These are phyloP conservation scores for Upupa epops DNA, from an alignment of 2,113 vertebrate genomes.

Conservation along the genomic window DNA sequence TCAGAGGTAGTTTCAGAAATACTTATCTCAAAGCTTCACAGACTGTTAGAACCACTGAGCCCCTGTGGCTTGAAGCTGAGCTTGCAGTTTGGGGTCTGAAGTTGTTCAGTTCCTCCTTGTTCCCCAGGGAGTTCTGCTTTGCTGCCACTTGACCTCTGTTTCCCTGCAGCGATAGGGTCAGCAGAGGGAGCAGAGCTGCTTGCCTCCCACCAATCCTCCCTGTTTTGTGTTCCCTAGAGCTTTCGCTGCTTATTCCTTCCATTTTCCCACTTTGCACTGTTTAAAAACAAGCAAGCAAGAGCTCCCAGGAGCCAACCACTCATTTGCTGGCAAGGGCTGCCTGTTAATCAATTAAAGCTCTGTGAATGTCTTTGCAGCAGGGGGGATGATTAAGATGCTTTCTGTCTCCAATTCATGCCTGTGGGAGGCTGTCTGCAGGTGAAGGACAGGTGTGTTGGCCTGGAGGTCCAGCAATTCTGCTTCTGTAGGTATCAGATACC, in stretches of 20 bases:
- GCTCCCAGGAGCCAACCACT: conserved; percentile 48
- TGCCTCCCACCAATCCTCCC: neutral
- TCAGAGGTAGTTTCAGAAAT: neutral
- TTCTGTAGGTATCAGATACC: neutral
- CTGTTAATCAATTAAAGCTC: conserved; percentile 68
- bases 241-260: conserved; percentile 29
- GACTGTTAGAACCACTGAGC: too few relatives aligned
- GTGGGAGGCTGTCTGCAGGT: neutral
- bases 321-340: conserved; percentile 54
- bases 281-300: conserved; percentile 66
- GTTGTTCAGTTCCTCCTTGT: neutral
- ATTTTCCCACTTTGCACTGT: conserved; percentile 57
- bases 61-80: neutral
- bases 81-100: neutral
- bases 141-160: neutral
- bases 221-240: neutral
- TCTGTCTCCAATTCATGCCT: neutral
- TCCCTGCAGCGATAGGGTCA: conserved; percentile 2
- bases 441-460: neutral
- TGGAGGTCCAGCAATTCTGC: neutral
- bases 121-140: neutral
- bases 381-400: conserved; percentile 52
- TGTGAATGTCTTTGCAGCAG: neutral
- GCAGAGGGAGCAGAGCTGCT: neutral
- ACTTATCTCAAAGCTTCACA: neutral